phyloP scores from a whole-genome alignment of 2,888 invertebrate species.

The Drosophila nigritarsus region DNA sequence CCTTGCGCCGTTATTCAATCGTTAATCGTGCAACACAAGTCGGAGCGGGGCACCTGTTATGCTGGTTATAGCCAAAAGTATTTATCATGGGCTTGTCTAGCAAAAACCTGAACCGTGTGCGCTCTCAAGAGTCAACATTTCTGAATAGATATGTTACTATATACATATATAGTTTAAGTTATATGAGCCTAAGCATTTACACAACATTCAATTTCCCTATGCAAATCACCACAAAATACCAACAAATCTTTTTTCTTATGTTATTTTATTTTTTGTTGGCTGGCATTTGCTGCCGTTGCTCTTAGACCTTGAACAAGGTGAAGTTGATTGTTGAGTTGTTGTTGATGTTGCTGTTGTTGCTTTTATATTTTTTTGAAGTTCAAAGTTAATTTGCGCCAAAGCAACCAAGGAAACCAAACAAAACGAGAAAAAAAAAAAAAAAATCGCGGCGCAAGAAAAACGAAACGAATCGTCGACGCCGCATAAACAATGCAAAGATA shows the following conservation, averaged over 20 bases:
- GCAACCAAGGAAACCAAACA: slow-evolving; percentile 38
- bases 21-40: slow-evolving; percentile 21
- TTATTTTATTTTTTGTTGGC: slow-evolving; percentile 29
- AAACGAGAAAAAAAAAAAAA: slow-evolving; percentile 38
- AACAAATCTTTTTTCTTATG: slow-evolving; percentile 36
- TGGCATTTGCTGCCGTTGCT: slow-evolving; percentile 67
- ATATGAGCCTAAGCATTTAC: slow-evolving; percentile 18
- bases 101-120: slow-evolving; percentile 34
- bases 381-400: slow-evolving; percentile 73
- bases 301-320: slow-evolving; percentile 78
- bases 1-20: slow-evolving; percentile 14
- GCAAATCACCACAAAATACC: slow-evolving; percentile 59
- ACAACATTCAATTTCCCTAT: slow-evolving; percentile 77
- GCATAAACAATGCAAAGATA: slow-evolving; percentile 73
- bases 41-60: slow-evolving; percentile 41
- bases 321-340: slow-evolving; percentile 74
- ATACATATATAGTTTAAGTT: background rate
- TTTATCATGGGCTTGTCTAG: slow-evolving; percentile 16
- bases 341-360: slow-evolving; percentile 27
- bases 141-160: slow-evolving; percentile 1
- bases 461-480: slow-evolving; percentile 44
- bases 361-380: slow-evolving; percentile 64
- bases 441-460: slow-evolving; percentile 38
- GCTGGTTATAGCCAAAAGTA: slow-evolving; percentile 31
- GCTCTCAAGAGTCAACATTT: slow-evolving; percentile 10